These are phyloP conservation scores for Ptilodon capucinus DNA, from an alignment of 2,888 invertebrate species.

Conservation along the genomic window DNA sequence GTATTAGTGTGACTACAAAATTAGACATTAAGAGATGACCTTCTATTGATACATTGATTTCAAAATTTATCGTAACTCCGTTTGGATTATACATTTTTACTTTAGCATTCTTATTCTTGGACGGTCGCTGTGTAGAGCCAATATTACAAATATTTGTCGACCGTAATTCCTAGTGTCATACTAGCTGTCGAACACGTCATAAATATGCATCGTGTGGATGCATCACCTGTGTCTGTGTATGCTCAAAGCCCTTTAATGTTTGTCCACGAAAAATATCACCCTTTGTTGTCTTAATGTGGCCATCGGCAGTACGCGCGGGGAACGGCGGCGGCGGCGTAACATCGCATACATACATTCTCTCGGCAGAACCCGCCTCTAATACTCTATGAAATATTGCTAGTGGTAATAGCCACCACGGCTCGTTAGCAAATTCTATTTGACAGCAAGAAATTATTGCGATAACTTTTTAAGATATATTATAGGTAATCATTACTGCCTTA, in stretches of 20 bases:
- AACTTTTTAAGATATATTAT: constrained; percentile 9
- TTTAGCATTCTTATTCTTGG: constrained; percentile 14
- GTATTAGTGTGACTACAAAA: constrained; percentile 35
- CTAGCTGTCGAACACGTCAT: constrained; percentile 72
- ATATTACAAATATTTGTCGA: constrained; percentile 64
- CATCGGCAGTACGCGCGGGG: constrained; percentile 46
- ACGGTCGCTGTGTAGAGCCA: constrained; percentile 44
- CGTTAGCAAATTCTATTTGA: constrained; percentile 34
- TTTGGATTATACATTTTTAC: too few relatives aligned
- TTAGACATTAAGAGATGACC: constrained; percentile 20
- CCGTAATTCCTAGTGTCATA: constrained; percentile 63
- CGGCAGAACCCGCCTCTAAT: constrained; percentile 16
- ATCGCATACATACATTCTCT: constrained; percentile 21
- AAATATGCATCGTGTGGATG: constrained; percentile 74
- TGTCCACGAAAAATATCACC: constrained; percentile 76
- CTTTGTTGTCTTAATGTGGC: constrained; percentile 68
- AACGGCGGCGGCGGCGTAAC: constrained; percentile 36
- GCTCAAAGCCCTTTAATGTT: constrained; percentile 67
- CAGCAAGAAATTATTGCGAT: constrained; percentile 22
- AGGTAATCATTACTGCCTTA: background rate
- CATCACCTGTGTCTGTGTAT: constrained; percentile 64
- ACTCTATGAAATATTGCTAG: constrained; percentile 23
- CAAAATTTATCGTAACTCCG: too few relatives aligned
- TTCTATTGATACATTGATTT: background rate
- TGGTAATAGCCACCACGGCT: constrained; percentile 23